Evolutionary conservation across 1,140 invertebrate genomes (phyloP), one percentile per base, ranked within the genome.

Genomic region (Catajapyx aquilonaris): DNA sequence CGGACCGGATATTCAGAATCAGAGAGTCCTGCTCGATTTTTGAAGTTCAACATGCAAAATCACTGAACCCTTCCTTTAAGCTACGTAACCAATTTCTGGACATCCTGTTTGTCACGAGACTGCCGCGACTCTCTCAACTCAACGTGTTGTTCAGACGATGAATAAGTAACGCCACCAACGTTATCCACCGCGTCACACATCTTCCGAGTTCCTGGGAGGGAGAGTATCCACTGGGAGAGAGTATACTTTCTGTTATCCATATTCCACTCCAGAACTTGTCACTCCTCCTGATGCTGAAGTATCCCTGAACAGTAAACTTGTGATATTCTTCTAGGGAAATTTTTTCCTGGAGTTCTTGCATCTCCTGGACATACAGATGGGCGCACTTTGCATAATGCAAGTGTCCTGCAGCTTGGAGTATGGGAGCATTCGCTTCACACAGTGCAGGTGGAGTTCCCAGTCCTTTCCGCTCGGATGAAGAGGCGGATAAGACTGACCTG

Each of bases 211-310:
- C 2, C 4, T 18, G 33, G 33, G 17, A 19, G 11, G n/a, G n/a
- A 13, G 11, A 34, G 33, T 11, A 34, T 19, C 33, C 33, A 17
- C 13, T 34, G n/a, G 19, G n/a, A n/a, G n/a, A 40, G 3, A 23
- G 5, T 15, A n/a, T n/a, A 17, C 33, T 36, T 17, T 39, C 45
- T 11, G 31, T 41, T 16, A 44, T 38, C 35, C 46, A 57, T 15
- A 57, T 42, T 16, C 61, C 61, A 38, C 46, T 52, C 51, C 53
- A 61, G 44, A 51, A 55, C 42, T 54, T 53, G 36, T 61, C 45
- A 32, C 45, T 41, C 16, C 54, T 37, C 35, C 49, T 41, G 25
- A 56, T 51, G 1, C 53, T 54, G 37, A 55, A 58, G 40, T 39
- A 51, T 23, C 51, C 50, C 30, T 46, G 15, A 5, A 35, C 25